Conservation (phyloP, 1,140 invertebrate genomes). For the Eumeta japonica region DNA sequence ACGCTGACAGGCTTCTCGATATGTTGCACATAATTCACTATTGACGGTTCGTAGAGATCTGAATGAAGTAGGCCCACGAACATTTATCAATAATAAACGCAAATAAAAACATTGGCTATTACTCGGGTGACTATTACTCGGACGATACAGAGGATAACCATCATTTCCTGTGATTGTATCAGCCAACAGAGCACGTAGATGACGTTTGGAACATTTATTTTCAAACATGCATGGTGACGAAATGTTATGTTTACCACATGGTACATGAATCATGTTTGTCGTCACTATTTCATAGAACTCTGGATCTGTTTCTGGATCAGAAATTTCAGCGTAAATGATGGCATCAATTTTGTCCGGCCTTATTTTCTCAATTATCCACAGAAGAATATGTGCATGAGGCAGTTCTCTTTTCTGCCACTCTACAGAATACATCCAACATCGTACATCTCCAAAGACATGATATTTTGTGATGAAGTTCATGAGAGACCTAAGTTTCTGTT, state of each 20-base stretch:
- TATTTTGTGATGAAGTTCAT: constrained; percentile 15
- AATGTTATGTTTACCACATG: constrained; percentile 15
- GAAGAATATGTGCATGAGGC: constrained; percentile 18
- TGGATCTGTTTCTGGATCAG: constrained; percentile 32
- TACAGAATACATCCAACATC: constrained; percentile 17
- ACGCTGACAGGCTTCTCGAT: too few species aligned
- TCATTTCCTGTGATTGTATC: too few species aligned
- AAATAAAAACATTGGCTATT: too few species aligned
- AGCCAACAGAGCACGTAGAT: too few species aligned
- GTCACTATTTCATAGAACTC: constrained; percentile 28
- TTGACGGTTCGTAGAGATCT: too few species aligned
- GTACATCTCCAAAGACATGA: constrained; percentile 19
- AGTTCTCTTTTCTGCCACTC: constrained; percentile 22
- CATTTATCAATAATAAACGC: too few species aligned
- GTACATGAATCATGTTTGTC: too few species aligned
- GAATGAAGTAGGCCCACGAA: too few species aligned
- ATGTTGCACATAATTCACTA: too few species aligned
- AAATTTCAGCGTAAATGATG: constrained; percentile 50
- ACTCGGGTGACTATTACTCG: too few species aligned
- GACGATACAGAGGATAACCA: too few species aligned
- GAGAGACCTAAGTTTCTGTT: too few species aligned
- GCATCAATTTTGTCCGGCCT: constrained; percentile 30
- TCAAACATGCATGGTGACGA: constrained; percentile 19
- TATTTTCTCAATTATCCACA: constrained; percentile 24
- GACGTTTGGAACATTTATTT: constrained; percentile 21